Percentiles rank a stretch among this genome's conserved stretches.
Conservation (phyloP, 1,140 invertebrate species). For the Eumeta japonica region DNA sequence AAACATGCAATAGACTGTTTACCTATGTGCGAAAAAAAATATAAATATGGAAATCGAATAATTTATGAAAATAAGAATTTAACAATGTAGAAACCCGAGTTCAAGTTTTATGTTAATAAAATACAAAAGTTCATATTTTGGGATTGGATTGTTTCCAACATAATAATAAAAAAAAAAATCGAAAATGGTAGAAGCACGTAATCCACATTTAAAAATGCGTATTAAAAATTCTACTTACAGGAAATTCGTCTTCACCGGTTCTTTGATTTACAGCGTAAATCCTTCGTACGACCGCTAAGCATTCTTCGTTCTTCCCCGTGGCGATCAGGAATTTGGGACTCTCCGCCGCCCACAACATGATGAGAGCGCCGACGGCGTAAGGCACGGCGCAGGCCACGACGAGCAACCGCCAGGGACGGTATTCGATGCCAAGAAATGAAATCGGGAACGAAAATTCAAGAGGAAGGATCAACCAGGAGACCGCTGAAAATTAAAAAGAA, state of each 20-base stretch:
- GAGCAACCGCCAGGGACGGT: conserved; percentile 70
- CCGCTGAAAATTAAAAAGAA: conserved; percentile 52
- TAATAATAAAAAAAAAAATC: no score
- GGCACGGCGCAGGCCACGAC: conserved; percentile 65
- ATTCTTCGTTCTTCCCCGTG: conserved; percentile 55
- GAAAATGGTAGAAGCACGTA: no score
- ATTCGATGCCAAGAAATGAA: conserved; percentile 38
- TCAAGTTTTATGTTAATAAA: no score
- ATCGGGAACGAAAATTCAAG: conserved; percentile 45
- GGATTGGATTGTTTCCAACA: no score
- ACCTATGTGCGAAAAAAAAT: no score
- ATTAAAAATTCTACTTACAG: no score
- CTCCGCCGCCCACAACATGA: conserved; percentile 65
- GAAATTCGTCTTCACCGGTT: conserved; percentile 32
- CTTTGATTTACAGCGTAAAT: conserved; percentile 60
- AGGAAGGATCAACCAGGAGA: conserved; percentile 69
- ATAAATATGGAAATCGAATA: background rate
- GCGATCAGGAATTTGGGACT: conserved; percentile 69
- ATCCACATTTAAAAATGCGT: no score
- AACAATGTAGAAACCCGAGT: no score
- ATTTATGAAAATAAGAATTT: background rate
- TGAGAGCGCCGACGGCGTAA: conserved; percentile 58
- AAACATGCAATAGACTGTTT: no score
- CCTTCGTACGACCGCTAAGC: conserved; percentile 56
- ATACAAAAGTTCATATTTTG: no score